Base-by-base conservation (phyloP, 2,113 vertebrate species). In the Nerophis ophidion region DNA sequence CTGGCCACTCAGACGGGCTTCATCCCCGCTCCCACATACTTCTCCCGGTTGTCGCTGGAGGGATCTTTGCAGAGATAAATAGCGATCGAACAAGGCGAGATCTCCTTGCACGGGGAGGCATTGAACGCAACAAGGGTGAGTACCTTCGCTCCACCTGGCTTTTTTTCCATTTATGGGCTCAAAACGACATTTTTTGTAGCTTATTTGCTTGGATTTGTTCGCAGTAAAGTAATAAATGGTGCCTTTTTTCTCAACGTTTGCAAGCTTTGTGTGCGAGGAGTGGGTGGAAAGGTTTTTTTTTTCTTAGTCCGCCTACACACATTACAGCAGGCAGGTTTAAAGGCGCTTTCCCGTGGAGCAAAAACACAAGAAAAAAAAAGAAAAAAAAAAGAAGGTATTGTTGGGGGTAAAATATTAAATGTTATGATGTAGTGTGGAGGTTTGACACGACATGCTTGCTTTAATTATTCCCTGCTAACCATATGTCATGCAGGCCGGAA, bases 251-350 rank as follows among this genome's bases (percentile, higher is more conserved):
- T n/a, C n/a, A n/a, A n/a, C n/a, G n/a, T 83, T 82, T 70, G 69
- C 63, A 84, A 84, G 84, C 92, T 95, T 95, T 96, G 93, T 95
- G 88, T 92, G 86, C 69, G 71, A 83, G 87, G 90, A 88, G 93
- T 95, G 93, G 94, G 93, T 90, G 93, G 92, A 80, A 26, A 76
- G 91, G 87, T 87, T 80, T 85, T 76, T n/a, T n/a, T n/a, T n/a
- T n/a, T n/a, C n/a, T n/a, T 74, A 70, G 75, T 47, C n/a, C 11
- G 42, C 75, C 66, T 76, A 70, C 76, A 80, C 81, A 76, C 72
- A 79, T 76, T 72, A 70, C 50, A 64, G 48, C 68, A 75, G 60
- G 46, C 49, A 71, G 81, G 81, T 86, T 85, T 81, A 85, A 35
- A 57, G 70, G 17, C 63, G 71, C 48, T 68, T 83, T 87, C 81